A percentile compares a stretch with the other conserved stretches of the same genome.
These are phyloP conservation scores for Tachyglossus aculeatus DNA, from an alignment of 2,797 vertebrate genomes.

Conservation along the genomic window DNA sequence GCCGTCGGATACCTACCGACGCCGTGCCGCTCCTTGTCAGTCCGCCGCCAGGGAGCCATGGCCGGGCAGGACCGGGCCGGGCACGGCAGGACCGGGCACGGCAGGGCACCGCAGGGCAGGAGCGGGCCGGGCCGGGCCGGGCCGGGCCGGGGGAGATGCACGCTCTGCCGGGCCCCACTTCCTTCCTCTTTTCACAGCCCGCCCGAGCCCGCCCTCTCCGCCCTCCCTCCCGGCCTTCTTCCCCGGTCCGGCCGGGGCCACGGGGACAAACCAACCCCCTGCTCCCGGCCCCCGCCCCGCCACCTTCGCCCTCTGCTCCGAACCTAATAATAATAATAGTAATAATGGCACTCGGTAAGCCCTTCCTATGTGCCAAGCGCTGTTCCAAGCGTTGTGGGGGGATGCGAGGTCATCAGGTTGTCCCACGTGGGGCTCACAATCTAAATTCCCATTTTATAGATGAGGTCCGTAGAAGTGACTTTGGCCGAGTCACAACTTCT, in stretches of 20 bases:
- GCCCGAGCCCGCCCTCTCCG: slow-evolving; percentile 49
- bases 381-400: no score
- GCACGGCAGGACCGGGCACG: neutral
- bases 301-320: no score
- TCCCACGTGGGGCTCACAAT: no score
- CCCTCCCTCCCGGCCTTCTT: neutral
- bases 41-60: slow-evolving; percentile 72
- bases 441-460: no score
- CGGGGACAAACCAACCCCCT: neutral
- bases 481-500: no score
- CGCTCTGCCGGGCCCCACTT: slow-evolving; percentile 64
- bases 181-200: slow-evolving; percentile 78
- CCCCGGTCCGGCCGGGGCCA: neutral
- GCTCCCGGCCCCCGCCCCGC: neutral
- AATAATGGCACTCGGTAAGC: no score
- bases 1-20: slow-evolving; percentile 65
- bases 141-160: slow-evolving; percentile 20
- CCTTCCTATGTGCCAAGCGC: no score
- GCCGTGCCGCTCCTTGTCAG: slow-evolving; percentile 65
- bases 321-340: no score
- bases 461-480: no score
- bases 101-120: no score
- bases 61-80: fast-evolving
- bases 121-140: slow-evolving; percentile 1
- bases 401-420: no score